These are phyloP conservation scores for Oryctes rhinoceros DNA, from an alignment of 1,140 invertebrate genomes.

Conservation along the genomic window DNA sequence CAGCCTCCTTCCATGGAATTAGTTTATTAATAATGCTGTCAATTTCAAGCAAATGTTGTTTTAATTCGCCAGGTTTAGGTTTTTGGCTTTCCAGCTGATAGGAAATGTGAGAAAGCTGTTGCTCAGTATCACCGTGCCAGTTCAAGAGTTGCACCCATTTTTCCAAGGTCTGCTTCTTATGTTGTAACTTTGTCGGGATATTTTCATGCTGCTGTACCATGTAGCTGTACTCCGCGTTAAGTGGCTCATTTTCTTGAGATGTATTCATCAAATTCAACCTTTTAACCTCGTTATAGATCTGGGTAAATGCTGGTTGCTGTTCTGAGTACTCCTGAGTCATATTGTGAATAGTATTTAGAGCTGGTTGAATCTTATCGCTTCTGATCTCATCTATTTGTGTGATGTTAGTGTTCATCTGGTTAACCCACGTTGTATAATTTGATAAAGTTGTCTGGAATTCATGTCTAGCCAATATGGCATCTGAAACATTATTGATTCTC, in stretches of 20 bases:
- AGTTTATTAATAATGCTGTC: conserved; percentile 72
- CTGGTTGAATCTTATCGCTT: conserved; percentile 79
- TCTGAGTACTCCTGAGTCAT: conserved; percentile 83
- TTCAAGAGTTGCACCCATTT: conserved; percentile 84
- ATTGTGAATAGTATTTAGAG: conserved; percentile 80
- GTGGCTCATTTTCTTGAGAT: conserved; percentile 74
- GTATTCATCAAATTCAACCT: conserved; percentile 73
- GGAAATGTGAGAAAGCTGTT: conserved; percentile 81
- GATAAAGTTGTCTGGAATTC: conserved; percentile 85
- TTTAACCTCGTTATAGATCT: conserved; percentile 84
- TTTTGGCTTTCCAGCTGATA: conserved; percentile 78
- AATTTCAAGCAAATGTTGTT: conserved; percentile 73
- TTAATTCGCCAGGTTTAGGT: conserved; percentile 71
- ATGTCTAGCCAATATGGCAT: conserved; percentile 80
- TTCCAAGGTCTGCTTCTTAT: conserved; percentile 78
- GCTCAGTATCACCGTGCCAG: conserved; percentile 83
- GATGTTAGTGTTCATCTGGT: conserved; percentile 76
- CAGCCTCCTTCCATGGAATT: conserved; percentile 73
- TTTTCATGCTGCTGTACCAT: conserved; percentile 80
- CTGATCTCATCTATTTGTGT: conserved; percentile 82
- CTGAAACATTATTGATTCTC: conserved; percentile 80
- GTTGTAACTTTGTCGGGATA: conserved; percentile 76
- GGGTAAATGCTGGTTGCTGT: conserved; percentile 75
- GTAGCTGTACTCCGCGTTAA: conserved; percentile 77
- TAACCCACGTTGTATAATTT: conserved; percentile 87